Evolutionary conservation across 2,113 vertebrate genomes (phyloP), one percentile per base, ranked within the genome.

Genomic region (human (Homo sapiens)): DNA sequence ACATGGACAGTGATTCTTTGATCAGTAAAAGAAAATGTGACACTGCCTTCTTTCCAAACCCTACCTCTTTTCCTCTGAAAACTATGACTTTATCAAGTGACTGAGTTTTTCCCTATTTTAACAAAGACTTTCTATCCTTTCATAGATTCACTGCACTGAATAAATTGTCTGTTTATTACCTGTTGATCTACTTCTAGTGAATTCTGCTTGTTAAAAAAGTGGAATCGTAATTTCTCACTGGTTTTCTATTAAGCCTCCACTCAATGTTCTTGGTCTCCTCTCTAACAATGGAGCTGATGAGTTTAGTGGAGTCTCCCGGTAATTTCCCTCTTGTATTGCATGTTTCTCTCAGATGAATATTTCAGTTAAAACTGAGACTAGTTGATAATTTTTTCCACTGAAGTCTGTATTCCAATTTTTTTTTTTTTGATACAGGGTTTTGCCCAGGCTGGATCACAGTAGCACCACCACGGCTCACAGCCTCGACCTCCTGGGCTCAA

Each of bases 121-220:
- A 97, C 55, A 79, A 95, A 97, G 97, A 94, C 90, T 97, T 81
- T 35, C 55, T 97, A 73, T 94, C 97, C 94, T 98, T 96, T 98
- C 95, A 98, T 0, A 96, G 97, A 98, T 97, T 97, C 98, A 98
- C 96, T 97, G 93, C 45, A 89, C 89, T 98, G 90, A 94, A 86
- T 97, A 98, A 98, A 98, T 92, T 97, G 93, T 97, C 97, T 97
- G 84, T 96, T 98, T 97, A 98, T 96, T 98, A 97, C 96, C 97
- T 97, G 97, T 93, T 98, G 96, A 98, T 98, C 95, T 97, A 96
- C 97, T 98, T 94, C 98, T 97, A 98, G 98, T 97, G 86, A 98
- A 97, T 97, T 98, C 97, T 95, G 97, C 91, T 98, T 98, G 95
- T 97, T 98, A 97, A 76, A 90, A 84, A 59, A 90, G 94, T 90